phyloP scores from a whole-genome alignment of 2,797 vertebrate species.

The Lepidocolaptes lacrymiger region DNA sequence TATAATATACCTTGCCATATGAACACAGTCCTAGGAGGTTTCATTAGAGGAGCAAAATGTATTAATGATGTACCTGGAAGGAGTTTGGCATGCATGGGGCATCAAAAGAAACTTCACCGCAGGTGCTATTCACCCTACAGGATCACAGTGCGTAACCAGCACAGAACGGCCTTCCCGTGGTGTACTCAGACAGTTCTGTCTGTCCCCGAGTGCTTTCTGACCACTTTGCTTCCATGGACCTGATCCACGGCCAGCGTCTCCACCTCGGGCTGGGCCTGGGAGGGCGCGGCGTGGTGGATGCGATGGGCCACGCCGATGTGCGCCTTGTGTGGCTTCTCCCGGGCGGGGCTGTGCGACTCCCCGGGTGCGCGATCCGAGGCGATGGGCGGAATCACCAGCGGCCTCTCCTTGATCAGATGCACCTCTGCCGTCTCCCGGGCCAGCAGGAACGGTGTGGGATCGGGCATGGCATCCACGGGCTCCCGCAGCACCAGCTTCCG shows the following conservation, averaged over 20 bases:
- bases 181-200: constrained; percentile 94
- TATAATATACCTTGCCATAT: constrained; percentile 55
- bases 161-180: not conserved
- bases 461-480: constrained; percentile 93
- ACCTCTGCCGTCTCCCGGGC: constrained; percentile 87
- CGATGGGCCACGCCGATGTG: constrained; percentile 94
- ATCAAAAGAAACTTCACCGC: constrained; percentile 57
- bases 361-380: constrained; percentile 78
- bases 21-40: constrained; percentile 39
- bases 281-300: constrained; percentile 81
- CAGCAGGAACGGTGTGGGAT: constrained; percentile 94
- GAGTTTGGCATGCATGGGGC: constrained; percentile 77
- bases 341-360: constrained; percentile 82
- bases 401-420: constrained; percentile 88
- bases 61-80: constrained; percentile 46
- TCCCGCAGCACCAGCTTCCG: constrained; percentile 90
- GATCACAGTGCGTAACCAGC: constrained; percentile 76
- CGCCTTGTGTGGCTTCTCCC: constrained; percentile 85
- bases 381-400: constrained; percentile 92
- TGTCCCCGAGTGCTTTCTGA: constrained; percentile 89
- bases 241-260: constrained; percentile 95
- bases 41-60: constrained; percentile 42
- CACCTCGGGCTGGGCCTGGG: constrained; percentile 80
- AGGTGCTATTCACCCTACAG: constrained; percentile 62
- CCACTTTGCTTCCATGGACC: constrained; percentile 87